phyloP scores from a whole-genome alignment of 2,888 invertebrate genomes.

The Chymomyza caudatula region DNA sequence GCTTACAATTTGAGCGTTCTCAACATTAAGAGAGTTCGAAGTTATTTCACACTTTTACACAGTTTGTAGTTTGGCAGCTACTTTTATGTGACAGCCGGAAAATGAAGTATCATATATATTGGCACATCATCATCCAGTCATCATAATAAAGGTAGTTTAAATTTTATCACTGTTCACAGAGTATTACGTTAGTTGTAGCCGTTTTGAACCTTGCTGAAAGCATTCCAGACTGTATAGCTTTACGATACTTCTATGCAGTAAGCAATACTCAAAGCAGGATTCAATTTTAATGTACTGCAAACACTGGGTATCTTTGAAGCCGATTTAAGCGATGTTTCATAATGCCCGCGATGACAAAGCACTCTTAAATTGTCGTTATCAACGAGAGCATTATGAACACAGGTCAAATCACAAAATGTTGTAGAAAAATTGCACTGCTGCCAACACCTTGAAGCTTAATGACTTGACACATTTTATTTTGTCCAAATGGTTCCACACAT shows the following conservation, averaged over 20 bases:
- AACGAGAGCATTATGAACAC: constrained; percentile 42
- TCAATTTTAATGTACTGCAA: not conserved
- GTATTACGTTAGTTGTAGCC: not conserved
- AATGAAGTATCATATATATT: constrained; percentile 19
- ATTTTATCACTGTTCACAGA: not conserved
- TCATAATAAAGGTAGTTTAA: constrained; percentile 22
- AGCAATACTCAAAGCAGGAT: constrained; percentile 52
- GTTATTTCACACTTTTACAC: not conserved
- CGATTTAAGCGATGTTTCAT: constrained; percentile 33
- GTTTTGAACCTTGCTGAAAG: constrained; percentile 29
- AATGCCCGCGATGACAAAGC: constrained; percentile 43
- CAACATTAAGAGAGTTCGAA: too few relatives aligned
- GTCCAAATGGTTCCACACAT: constrained; percentile 20
- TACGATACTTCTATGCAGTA: constrained; percentile 54
- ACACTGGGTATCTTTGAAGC: not conserved
- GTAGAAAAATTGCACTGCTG: not conserved
- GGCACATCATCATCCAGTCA: constrained; percentile 34
- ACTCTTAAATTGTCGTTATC: constrained; percentile 25
- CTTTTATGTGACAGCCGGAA: constrained; percentile 32
- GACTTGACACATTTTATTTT: constrained; percentile 8
- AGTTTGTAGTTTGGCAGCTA: constrained; percentile 3
- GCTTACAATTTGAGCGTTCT: constrained; percentile 27
- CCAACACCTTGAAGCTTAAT: not conserved
- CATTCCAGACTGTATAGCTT: constrained; percentile 50
- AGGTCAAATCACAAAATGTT: constrained; percentile 16